A percentile compares a stretch with the other conserved stretches of the same genome.
These are phyloP conservation scores for Drosophila macrospina DNA, from an alignment of 2,888 invertebrate species.

Conservation along the genomic window DNA sequence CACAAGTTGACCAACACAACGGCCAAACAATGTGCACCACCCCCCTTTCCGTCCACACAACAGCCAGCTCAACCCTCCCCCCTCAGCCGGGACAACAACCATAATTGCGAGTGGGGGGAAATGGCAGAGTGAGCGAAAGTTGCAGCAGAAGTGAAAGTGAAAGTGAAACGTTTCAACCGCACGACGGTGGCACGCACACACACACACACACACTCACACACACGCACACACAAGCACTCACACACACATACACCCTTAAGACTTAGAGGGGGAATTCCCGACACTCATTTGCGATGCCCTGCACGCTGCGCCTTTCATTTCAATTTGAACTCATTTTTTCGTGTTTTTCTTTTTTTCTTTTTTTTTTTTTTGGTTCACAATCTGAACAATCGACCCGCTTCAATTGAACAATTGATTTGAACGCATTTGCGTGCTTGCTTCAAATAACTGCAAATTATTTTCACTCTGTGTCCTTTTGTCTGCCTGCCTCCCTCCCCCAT, in stretches of 20 bases:
- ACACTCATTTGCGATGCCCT: conserved; percentile 77
- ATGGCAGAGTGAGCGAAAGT: conserved; percentile 42
- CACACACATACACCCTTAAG: conserved; percentile 18
- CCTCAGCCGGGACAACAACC: conserved; percentile 6
- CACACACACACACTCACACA: conserved; percentile 14
- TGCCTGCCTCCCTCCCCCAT: neutral
- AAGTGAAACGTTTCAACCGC: conserved; percentile 69
- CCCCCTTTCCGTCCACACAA: conserved; percentile 1
- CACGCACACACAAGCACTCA: conserved; percentile 7
- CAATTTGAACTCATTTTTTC: conserved; percentile 74
- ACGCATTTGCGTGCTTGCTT: conserved; percentile 83
- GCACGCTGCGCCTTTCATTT: conserved; percentile 81
- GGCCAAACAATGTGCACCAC: conserved; percentile 55
- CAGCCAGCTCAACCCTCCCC: conserved; percentile 15
- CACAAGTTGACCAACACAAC: conserved; percentile 74
- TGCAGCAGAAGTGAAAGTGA: conserved; percentile 65
- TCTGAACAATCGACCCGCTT: conserved; percentile 65
- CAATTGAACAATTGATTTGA: conserved; percentile 83
- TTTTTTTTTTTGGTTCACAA: conserved; percentile 37
- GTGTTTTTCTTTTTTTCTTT: conserved; percentile 11
- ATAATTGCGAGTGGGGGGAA: conserved; percentile 32
- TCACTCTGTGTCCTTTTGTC: conserved; percentile 35
- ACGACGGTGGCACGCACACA: conserved; percentile 64
- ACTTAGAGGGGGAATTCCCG: conserved; percentile 23
- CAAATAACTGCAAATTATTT: conserved; percentile 79